A percentile compares a stretch with the other conserved stretches of the same genome.
Conservation (phyloP, 2,113 vertebrate species). For the Vulpes ferrilata region DNA sequence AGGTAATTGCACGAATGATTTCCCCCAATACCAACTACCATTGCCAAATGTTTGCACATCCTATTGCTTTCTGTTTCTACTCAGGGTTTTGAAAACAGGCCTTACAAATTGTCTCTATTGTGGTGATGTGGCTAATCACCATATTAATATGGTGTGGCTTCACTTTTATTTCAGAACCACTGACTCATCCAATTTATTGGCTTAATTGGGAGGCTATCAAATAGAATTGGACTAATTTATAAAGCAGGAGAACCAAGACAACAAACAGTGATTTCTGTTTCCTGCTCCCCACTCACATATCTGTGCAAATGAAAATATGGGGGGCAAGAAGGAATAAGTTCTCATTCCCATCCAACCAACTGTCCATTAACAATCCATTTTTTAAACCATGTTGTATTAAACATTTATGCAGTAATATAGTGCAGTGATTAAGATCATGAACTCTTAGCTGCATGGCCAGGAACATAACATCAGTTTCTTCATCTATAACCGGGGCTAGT, state of each 20-base stretch:
- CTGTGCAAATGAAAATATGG: constrained; percentile 44
- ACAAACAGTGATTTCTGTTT: neutral
- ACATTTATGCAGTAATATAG: neutral
- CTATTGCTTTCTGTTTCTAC: constrained; percentile 65
- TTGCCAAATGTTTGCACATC: constrained; percentile 54
- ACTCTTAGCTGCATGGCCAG: neutral
- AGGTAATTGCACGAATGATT: constrained; percentile 64
- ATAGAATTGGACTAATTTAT: neutral
- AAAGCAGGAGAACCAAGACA: constrained; percentile 57
- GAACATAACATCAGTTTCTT: neutral
- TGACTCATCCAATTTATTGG: constrained; percentile 51
- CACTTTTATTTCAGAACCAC: constrained; percentile 45
- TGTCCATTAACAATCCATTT: neutral
- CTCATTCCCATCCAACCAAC: constrained; percentile 7
- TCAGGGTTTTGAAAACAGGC: constrained; percentile 49
- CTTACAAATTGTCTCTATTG: constrained; percentile 63
- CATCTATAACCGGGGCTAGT: neutral
- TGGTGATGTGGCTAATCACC: constrained; percentile 28
- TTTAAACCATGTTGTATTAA: neutral
- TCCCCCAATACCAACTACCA: constrained; percentile 39
- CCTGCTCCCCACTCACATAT: neutral
- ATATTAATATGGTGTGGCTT: constrained; percentile 36
- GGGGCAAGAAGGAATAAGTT: neutral
- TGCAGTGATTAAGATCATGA: neutral
- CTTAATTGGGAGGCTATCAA: constrained; percentile 1